phyloP scores from a whole-genome alignment of 2,797 vertebrate species.

The Aldrovandia affinis region DNA sequence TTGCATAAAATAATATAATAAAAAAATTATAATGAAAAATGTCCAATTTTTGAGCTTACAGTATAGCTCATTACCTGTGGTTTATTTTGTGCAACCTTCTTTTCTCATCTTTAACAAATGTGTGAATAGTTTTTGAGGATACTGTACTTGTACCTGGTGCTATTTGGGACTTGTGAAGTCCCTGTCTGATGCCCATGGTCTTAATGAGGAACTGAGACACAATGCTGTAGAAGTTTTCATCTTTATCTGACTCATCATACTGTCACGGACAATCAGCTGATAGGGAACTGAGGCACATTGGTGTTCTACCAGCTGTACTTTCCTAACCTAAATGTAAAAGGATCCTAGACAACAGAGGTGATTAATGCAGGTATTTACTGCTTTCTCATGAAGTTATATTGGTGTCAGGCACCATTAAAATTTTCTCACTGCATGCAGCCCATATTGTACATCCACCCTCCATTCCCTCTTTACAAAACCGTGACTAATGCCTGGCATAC shows the following conservation, averaged over 20 bases:
- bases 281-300: not conserved
- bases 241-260: conserved; percentile 1
- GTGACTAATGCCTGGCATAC: not conserved
- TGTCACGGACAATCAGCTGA: not conserved
- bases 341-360: not conserved
- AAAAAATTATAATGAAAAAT: too few species aligned
- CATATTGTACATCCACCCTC: not conserved
- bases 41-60: too few species aligned
- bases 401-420: not conserved
- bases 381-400: not conserved
- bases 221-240: not conserved
- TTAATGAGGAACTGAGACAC: conserved; percentile 3
- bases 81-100: too few species aligned
- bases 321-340: not conserved
- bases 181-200: not conserved
- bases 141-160: too few species aligned
- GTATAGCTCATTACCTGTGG: too few species aligned
- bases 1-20: too few species aligned
- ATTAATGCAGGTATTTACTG: not conserved
- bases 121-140: too few species aligned
- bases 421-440: not conserved
- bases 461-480: not conserved
- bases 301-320: not conserved
- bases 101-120: too few species aligned
- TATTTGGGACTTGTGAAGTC: not conserved